Evolutionary conservation across 2,113 vertebrate genomes (phyloP), one percentile per base, ranked within the genome.

Genomic region (Heterocephalus glaber): DNA sequence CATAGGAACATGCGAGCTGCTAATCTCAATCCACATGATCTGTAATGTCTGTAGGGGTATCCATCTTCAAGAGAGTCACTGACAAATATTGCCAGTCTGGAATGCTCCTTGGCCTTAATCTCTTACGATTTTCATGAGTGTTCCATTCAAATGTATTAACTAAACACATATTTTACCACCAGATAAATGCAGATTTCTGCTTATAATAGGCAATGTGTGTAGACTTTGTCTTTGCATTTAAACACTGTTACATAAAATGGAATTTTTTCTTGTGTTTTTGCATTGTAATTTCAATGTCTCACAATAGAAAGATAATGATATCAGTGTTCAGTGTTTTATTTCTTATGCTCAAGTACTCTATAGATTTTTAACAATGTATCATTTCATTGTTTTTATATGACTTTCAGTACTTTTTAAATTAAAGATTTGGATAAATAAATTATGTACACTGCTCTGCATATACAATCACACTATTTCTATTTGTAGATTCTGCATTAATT

Each of bases 301-400:
- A 96, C 35, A 72, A 47, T 95, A 94, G 95, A 97, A 97, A 97
- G 95, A 98, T 98, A 98, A 98, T 95, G 96, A 97, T 97, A 95
- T 97, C 97, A 94, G 96, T 96, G 95, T 95, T 97, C 93, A 93
- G 95, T 97, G 92, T 97, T 95, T 98, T 96, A 97, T 95, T 97
- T 96, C 83, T 84, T 92, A 80, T 94, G 80, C 96, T 95, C 94
- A 97, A 97, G 92, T 96, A 96, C 10, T 97, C 96, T 91, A 81
- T 97, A 96, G 91, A 96, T 96, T 97, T 98, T 97, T 97, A 97
- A 89, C 82, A 98, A 79, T 97, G 92, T 96, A 95, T 97, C 87
- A 98, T 98, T 97, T 98, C 90, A 94, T 97, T 98, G 94, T 96
- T 98, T 94, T 97, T 97, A 54, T 96, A 92, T 97, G 60, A 97